Conservation (phyloP, 2,888 invertebrate genomes). For the Drosophila paucipuncta region DNA sequence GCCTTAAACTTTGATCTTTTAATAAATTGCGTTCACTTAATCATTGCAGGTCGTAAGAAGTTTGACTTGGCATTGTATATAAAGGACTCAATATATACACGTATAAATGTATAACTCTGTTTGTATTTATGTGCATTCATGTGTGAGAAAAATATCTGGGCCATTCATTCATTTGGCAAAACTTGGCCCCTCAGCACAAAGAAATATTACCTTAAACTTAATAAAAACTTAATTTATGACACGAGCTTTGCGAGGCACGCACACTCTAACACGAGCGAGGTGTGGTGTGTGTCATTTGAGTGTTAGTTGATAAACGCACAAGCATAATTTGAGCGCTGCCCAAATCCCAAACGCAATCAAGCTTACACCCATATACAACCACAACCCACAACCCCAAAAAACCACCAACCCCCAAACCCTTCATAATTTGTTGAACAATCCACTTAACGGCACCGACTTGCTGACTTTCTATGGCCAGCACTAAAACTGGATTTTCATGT, state of each 20-base stretch:
- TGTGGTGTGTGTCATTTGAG: not conserved
- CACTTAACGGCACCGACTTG: constrained; percentile 35
- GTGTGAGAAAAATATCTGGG: constrained; percentile 28
- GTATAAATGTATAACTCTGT: not conserved
- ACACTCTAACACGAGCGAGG: not conserved
- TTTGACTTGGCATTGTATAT: constrained; percentile 13
- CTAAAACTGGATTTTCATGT: not conserved
- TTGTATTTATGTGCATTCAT: constrained; percentile 23
- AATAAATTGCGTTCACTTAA: constrained; percentile 69
- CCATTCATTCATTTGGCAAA: constrained; percentile 54
- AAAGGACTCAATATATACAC: constrained; percentile 4
- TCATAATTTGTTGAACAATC: constrained; percentile 18
- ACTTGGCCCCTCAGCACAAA: constrained; percentile 27
- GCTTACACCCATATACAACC: constrained; percentile 23
- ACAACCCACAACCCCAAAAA: not conserved
- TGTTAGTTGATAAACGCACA: constrained; percentile 21
- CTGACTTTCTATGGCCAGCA: not conserved
- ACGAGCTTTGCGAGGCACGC: not conserved
- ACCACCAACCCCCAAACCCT: not conserved
- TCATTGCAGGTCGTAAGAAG: constrained; percentile 53
- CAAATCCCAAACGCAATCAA: constrained; percentile 73
- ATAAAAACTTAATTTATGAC: constrained; percentile 60
- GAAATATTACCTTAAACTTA: constrained; percentile 45
- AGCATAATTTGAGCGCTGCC: constrained; percentile 11
- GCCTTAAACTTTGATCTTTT: constrained; percentile 72